phyloP scores from a whole-genome alignment of 2,797 vertebrate genomes.

The Sitta carolinensis region DNA sequence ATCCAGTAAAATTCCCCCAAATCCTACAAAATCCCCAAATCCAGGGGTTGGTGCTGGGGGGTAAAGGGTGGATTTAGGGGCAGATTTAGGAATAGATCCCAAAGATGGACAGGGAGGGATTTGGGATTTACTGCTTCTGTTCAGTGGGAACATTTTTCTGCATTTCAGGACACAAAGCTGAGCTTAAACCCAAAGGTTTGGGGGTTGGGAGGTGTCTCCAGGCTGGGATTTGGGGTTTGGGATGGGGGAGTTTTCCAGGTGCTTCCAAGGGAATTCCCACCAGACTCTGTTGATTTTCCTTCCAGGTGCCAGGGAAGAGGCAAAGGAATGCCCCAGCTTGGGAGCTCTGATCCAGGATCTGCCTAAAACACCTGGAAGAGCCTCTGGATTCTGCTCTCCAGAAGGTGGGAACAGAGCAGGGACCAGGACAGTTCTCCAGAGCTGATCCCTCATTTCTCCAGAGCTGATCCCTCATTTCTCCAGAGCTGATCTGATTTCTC shows the following conservation, averaged over 20 bases:
- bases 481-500: no score
- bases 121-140: neutral
- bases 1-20: neutral
- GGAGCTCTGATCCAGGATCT: neutral
- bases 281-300: neutral
- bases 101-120: neutral
- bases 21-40: neutral
- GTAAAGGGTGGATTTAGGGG: neutral
- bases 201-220: neutral
- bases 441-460: neutral
- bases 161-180: neutral
- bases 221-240: neutral
- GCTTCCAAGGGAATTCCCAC: neutral
- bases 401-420: neutral
- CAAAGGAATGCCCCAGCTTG: neutral
- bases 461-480: neutral
- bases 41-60: neutral
- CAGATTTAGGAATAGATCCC: neutral
- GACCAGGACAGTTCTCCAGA: neutral
- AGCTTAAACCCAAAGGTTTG: neutral
- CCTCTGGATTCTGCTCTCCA: neutral
- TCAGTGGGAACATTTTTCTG: neutral
- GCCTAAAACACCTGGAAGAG: neutral
- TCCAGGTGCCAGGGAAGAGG: neutral
- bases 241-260: neutral